Evolutionary conservation across 1,140 invertebrate species (phyloP), one percentile per base, ranked within the genome.

Genomic region (Drosophila sucinea): DNA sequence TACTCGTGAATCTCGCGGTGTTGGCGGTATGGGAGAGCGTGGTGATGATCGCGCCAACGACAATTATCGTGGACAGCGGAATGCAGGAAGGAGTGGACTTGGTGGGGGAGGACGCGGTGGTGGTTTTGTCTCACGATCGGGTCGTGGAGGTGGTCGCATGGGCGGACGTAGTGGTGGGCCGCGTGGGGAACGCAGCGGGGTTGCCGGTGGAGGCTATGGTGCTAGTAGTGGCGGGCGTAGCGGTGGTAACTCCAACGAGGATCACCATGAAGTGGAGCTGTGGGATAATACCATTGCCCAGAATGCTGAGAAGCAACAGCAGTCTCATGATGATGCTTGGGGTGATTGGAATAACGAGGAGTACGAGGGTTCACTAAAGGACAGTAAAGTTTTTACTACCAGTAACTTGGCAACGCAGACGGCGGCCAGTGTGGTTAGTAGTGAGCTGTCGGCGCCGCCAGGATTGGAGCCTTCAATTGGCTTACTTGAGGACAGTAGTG

Each of bases 281-380:
- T 94, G 93, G 93, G 93, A 94, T 67, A 92, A 92, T 55, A 91
- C 89, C 60, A 90, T 92, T 44, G 91, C 89, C 33, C 84, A 91
- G 33, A 92, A 85, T 65, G 83, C 83, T 8, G 91, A 92, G 25
- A 91, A 91, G 58, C 90, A 91, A 61, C 90, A 90, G 77, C 83
- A 81, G 58, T 60, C 80, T 11, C 81, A 90, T n/a, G 90, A 92
- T 55, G 91, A 92, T 70, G 80, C 90, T 8, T 92, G 91, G 89
- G 91, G 91, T 92, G 97, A 98, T 85, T 98, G 97, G 98, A 97
- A 97, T 92, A 97, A 98, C 89, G 97, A 98, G 93, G 97, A 98
- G 90, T 98, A 98, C 93, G 97, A 97, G 8, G 97, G 97, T 65
- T 98, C 96, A 71, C 93, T 98, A 63, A 96, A 97, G 63, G 98